These are phyloP conservation scores for Leucophora obtusa DNA, from an alignment of 2,888 invertebrate genomes.

Conservation along the genomic window DNA sequence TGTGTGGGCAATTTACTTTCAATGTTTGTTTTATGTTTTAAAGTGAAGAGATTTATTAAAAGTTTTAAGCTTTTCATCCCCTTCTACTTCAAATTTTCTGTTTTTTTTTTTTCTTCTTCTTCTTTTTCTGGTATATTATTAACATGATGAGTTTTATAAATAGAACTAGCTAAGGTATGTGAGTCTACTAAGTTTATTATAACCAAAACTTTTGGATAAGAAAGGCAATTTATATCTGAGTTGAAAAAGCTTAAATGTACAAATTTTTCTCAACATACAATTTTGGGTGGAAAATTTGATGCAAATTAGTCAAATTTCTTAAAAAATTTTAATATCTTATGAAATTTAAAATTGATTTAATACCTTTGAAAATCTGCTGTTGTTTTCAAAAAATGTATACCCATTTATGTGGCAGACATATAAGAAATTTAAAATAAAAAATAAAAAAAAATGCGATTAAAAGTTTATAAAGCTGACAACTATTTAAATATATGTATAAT, in stretches of 20 bases:
- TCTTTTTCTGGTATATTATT: neutral
- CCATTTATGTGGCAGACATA: too few species aligned
- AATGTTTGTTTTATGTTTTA: constrained; percentile 43
- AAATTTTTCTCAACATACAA: too few species aligned
- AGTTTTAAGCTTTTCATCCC: constrained; percentile 21
- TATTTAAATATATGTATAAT: constrained; percentile 21
- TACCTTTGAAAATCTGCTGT: too few species aligned
- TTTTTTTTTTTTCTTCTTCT: neutral
- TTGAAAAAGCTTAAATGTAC: neutral
- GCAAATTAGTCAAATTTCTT: too few species aligned
- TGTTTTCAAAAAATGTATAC: too few species aligned
- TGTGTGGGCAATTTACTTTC: constrained; percentile 46
- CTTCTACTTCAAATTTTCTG: neutral
- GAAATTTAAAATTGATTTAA: too few species aligned
- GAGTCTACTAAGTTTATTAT: neutral
- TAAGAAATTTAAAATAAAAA: neutral
- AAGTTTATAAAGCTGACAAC: neutral
- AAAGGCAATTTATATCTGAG: neutral
- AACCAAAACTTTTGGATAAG: neutral
- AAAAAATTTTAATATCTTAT: too few species aligned
- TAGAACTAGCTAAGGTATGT: neutral
- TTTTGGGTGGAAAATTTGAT: too few species aligned
- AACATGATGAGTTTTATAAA: neutral
- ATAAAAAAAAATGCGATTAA: neutral
- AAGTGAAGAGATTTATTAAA: constrained; percentile 51